A percentile compares a stretch with the other conserved stretches of the same genome.
phyloP scores from a whole-genome alignment of 2,113 vertebrate genomes.

The Tachysurus fulvidraco region DNA sequence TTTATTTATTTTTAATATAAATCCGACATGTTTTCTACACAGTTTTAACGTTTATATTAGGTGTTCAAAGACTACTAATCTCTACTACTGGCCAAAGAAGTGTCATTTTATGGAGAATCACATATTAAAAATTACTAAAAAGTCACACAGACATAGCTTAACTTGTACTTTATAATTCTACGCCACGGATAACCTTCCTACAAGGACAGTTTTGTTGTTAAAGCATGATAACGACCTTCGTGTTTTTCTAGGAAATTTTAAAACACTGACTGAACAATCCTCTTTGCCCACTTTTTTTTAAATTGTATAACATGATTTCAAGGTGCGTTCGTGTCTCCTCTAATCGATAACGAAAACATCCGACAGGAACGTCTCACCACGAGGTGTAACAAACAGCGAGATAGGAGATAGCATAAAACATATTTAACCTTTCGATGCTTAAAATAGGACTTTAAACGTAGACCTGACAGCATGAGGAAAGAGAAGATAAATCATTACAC shows the following conservation, averaged over 20 bases:
- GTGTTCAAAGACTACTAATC: too few species aligned
- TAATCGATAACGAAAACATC: conserved; percentile 11
- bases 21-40: background rate
- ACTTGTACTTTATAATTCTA: background rate
- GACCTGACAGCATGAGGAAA: background rate
- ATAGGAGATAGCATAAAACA: background rate
- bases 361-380: background rate
- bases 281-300: background rate
- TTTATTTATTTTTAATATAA: background rate
- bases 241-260: background rate
- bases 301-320: background rate
- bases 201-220: background rate
- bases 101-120: background rate
- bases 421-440: background rate
- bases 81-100: too few species aligned
- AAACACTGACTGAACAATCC: background rate
- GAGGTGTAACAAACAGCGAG: background rate
- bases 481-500: background rate
- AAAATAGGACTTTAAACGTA: background rate
- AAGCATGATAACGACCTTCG: background rate
- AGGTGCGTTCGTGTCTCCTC: background rate
- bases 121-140: background rate
- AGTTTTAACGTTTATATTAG: too few species aligned
- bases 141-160: background rate
- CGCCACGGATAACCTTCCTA: background rate